phyloP scores from a whole-genome alignment of 2,797 vertebrate species.

The Pseudochirops cupreus region DNA sequence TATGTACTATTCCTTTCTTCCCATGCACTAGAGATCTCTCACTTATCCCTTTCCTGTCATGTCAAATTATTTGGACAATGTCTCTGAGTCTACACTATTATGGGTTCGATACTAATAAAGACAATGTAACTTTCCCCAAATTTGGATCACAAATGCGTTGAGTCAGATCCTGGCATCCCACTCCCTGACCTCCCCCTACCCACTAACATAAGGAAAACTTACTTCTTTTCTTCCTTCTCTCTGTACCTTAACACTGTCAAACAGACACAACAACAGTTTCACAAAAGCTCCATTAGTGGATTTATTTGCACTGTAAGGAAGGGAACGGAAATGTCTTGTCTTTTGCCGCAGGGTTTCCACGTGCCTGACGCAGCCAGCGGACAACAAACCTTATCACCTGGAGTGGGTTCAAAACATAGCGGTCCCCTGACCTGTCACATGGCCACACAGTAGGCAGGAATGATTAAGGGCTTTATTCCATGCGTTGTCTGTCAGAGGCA shows the following conservation, averaged over 20 bases:
- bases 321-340: conserved; percentile 80
- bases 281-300: conserved; percentile 83
- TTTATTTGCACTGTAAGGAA: conserved; percentile 82
- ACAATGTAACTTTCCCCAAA: not conserved
- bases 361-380: conserved; percentile 54
- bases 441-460: conserved; percentile 80
- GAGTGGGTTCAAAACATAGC: conserved; percentile 82
- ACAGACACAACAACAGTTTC: conserved; percentile 80
- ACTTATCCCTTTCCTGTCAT: not conserved
- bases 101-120: not conserved
- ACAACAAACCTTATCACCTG: conserved; percentile 79
- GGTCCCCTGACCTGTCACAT: conserved; percentile 83
- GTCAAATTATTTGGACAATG: not conserved
- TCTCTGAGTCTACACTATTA: not conserved
- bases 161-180: not conserved
- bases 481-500: conserved; percentile 84
- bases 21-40: not conserved
- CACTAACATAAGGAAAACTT: not conserved
- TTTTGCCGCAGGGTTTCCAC: conserved; percentile 77
- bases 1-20: not conserved
- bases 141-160: not conserved
- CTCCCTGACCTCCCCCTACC: not conserved
- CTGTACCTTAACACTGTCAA: conserved; percentile 31
- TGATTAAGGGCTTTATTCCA: conserved; percentile 81
- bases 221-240: not conserved